Conservation (phyloP, 1,140 invertebrate species). For the Drosophila nasuta region DNA sequence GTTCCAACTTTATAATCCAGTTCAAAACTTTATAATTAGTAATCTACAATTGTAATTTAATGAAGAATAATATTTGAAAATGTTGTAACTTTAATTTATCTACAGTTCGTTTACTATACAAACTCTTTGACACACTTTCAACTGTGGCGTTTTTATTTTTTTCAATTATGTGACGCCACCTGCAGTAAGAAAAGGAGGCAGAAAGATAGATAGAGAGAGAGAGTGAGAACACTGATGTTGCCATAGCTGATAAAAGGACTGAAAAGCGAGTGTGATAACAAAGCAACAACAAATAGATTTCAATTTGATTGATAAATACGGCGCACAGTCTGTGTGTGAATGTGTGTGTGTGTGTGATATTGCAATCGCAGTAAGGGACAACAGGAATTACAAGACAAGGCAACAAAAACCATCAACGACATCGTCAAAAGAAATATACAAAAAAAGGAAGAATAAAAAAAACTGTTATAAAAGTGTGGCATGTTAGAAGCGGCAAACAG, state of each 20-base stretch:
- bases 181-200: not conserved
- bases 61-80: too few relatives aligned
- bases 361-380: slow-evolving; percentile 72
- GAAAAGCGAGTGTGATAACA: slow-evolving; percentile 31
- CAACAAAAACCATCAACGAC: slow-evolving; percentile 55
- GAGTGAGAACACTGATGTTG: too few relatives aligned
- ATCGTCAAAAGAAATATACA: slow-evolving; percentile 26
- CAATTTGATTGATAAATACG: slow-evolving; percentile 81
- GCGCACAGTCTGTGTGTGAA: slow-evolving; percentile 36
- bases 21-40: too few relatives aligned
- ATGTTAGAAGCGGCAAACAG: not conserved
- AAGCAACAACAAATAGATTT: slow-evolving; percentile 79
- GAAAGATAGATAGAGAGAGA: not conserved
- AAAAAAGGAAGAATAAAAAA: slow-evolving; percentile 11
- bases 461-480: slow-evolving; percentile 7
- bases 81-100: too few relatives aligned
- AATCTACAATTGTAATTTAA: too few relatives aligned
- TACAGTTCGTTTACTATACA: too few relatives aligned
- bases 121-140: too few relatives aligned
- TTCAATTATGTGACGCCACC: too few relatives aligned
- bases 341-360: slow-evolving; percentile 64
- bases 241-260: not conserved
- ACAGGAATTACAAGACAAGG: slow-evolving; percentile 53
- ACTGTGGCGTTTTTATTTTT: too few relatives aligned
- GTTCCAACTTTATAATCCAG: too few relatives aligned